Evolutionary conservation across 2,797 vertebrate species (phyloP).

Genomic region (Masticophis lateralis): DNA sequence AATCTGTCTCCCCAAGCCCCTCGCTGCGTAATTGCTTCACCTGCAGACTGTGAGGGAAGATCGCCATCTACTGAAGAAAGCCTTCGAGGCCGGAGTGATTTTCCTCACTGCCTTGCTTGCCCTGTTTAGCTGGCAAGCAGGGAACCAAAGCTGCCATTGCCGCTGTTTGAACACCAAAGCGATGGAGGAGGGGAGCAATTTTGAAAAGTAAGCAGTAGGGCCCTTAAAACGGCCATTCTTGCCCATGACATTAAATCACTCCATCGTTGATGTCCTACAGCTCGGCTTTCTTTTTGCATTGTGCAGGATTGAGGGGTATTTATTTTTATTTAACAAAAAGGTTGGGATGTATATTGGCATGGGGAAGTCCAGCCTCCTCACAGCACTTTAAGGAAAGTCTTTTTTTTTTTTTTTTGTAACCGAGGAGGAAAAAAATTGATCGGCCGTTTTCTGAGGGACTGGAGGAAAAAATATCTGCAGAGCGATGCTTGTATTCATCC

Average conservation of each 20-base stretch:
- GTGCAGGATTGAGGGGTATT: constrained; percentile 2
- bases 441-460: constrained; percentile 21
- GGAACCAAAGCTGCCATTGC: neutral
- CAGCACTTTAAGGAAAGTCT: constrained; percentile 14
- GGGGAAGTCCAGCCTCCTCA: constrained; percentile 34
- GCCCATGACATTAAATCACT: neutral
- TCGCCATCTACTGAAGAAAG: constrained; percentile 56
- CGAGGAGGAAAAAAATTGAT: constrained; percentile 42
- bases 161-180: neutral
- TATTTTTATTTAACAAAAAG: neutral
- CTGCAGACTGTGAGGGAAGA: constrained; percentile 43
- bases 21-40: neutral
- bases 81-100: neutral
- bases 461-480: constrained; percentile 35
- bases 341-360: constrained; percentile 28
- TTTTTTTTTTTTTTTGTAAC: constrained; percentile 17
- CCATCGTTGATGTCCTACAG: neutral
- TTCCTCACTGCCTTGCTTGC: rapidly evolving
- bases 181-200: rapidly evolving
- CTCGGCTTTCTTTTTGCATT: constrained; percentile 7
- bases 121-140: neutral
- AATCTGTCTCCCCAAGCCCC: neutral
- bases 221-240: constrained; percentile 1
- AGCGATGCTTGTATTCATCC: constrained; percentile 42
- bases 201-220: rapidly evolving